These are phyloP conservation scores for Tinea semifulvella DNA, from an alignment of 2,888 invertebrate genomes.

Conservation along the genomic window DNA sequence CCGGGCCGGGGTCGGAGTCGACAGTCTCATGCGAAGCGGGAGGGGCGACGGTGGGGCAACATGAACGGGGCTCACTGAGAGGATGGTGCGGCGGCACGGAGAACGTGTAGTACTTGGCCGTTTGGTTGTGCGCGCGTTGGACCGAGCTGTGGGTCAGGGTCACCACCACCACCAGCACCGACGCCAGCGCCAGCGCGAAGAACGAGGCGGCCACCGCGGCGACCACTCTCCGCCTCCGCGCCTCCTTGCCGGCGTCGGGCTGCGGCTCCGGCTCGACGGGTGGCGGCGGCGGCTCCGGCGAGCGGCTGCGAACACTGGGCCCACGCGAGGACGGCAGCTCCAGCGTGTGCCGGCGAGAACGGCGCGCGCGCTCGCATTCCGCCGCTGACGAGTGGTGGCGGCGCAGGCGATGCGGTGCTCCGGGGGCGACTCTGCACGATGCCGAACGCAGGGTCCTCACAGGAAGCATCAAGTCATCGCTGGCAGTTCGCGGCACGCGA, in stretches of 20 bases:
- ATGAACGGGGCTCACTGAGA: conserved; percentile 68
- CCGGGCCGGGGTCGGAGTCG: conserved; percentile 62
- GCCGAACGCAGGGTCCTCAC: conserved; percentile 58
- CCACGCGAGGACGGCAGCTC: conserved; percentile 54
- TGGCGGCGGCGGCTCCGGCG: conserved; percentile 48
- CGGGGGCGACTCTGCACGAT: conserved; percentile 53
- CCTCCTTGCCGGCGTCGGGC: conserved; percentile 65
- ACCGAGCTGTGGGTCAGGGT: conserved; percentile 79
- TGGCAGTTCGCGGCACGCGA: conserved; percentile 52
- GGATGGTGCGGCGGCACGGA: conserved; percentile 69
- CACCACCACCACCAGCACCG: conserved; percentile 79
- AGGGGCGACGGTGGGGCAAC: conserved; percentile 67
- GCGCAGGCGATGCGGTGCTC: conserved; percentile 55
- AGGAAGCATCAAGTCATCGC: conserved; percentile 60
- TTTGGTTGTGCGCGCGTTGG: conserved; percentile 69
- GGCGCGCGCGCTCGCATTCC: conserved; percentile 57
- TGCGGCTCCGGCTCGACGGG: conserved; percentile 48
- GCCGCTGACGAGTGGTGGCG: conserved; percentile 60
- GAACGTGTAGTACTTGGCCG: conserved; percentile 72
- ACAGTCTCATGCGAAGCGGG: conserved; percentile 66
- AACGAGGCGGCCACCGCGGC: conserved; percentile 77
- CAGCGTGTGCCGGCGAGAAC: conserved; percentile 52
- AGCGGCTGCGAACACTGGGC: conserved; percentile 54
- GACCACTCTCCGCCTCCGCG: conserved; percentile 74
- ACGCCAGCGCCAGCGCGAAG: conserved; percentile 75